Evolutionary conservation across 2,113 vertebrate genomes (phyloP).

Genomic region (Xiphias gladius): DNA sequence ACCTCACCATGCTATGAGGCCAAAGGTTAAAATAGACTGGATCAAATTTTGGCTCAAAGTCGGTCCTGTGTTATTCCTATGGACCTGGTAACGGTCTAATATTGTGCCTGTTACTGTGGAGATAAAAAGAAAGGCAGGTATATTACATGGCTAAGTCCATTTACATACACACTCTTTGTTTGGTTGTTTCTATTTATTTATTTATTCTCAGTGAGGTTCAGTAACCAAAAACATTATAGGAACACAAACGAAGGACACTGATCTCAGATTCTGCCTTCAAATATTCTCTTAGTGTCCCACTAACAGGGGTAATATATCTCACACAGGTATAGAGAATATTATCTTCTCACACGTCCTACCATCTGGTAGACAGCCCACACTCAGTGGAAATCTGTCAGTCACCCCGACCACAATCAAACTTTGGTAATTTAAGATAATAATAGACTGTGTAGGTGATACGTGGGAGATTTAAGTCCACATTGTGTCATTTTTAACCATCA

Average conservation of each 20-base stretch:
- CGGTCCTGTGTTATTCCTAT: background rate
- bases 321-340: too few species aligned
- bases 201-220: background rate
- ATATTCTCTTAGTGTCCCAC: background rate
- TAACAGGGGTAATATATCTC: background rate
- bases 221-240: background rate
- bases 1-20: background rate
- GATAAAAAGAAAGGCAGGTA: too few species aligned
- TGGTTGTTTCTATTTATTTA: too few species aligned
- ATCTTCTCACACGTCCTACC: background rate
- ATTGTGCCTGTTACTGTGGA: background rate
- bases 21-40: background rate
- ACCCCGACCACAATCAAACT: background rate
- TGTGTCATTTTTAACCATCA: conserved; percentile 1
- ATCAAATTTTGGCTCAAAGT: background rate
- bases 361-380: background rate
- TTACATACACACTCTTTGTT: background rate
- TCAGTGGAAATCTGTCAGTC: conserved; percentile 2
- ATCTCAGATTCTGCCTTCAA: background rate
- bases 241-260: background rate
- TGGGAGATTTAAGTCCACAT: background rate
- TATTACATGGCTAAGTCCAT: background rate
- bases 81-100: background rate
- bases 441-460: background rate
- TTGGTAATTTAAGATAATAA: background rate